Evolutionary conservation across 2,888 invertebrate genomes (phyloP).

Genomic region (Andrena haemorrhoa): DNA sequence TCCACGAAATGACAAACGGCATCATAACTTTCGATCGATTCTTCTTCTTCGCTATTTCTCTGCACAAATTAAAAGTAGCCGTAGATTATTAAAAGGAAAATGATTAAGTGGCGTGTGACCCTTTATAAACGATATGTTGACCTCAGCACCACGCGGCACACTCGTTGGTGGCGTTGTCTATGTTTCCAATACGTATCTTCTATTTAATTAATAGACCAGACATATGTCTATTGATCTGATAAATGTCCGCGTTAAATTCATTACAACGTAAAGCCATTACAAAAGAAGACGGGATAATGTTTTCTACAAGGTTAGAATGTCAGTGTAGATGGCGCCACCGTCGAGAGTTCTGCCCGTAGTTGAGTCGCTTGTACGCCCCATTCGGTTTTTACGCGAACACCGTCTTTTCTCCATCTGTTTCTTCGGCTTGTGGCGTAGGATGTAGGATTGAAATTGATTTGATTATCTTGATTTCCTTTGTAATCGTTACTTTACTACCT

Average conservation of each 20-base stretch:
- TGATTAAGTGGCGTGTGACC: slow-evolving; percentile 72
- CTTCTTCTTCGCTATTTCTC: slow-evolving; percentile 52
- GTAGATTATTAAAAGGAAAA: slow-evolving; percentile 66
- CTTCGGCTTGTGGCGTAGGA: slow-evolving; percentile 82
- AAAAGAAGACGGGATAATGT: background rate
- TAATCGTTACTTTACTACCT: slow-evolving; percentile 60
- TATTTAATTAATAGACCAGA: background rate
- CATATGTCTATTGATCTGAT: too few relatives aligned
- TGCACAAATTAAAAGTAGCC: slow-evolving; percentile 80
- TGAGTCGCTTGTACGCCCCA: slow-evolving; percentile 78
- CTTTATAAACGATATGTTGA: slow-evolving; percentile 68
- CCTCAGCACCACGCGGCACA: slow-evolving; percentile 58
- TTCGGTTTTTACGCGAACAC: slow-evolving; percentile 72
- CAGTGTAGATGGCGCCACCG: slow-evolving; percentile 41
- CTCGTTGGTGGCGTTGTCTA: slow-evolving; percentile 44
- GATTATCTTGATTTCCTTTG: slow-evolving; percentile 72
- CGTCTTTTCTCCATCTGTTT: slow-evolving; percentile 75
- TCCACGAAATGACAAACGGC: slow-evolving; percentile 11
- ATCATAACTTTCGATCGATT: slow-evolving; percentile 4
- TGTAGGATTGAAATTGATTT: slow-evolving; percentile 78
- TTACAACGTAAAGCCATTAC: too few relatives aligned
- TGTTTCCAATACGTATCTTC: background rate
- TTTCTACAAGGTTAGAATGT: background rate
- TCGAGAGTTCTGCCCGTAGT: slow-evolving; percentile 58
- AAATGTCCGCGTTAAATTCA: too few relatives aligned